Base-by-base conservation (phyloP, 2,888 invertebrate genomes). In the Bugula neritina region DNA sequence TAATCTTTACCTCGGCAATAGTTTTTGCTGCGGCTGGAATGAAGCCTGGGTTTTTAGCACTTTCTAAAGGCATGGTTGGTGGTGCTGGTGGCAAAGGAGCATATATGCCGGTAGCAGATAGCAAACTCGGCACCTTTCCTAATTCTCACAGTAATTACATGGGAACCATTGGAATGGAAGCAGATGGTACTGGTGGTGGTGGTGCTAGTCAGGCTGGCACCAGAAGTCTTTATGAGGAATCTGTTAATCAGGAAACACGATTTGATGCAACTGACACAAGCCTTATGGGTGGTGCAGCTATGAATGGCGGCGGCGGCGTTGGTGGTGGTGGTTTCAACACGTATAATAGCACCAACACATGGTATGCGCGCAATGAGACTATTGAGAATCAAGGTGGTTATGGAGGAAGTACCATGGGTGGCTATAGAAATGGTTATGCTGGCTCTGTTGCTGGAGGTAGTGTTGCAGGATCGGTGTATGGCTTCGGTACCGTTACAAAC, bases 401-500 rank as follows among this genome's bases (percentile, higher is more conserved):
- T 0, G 75, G 70, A 35, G 73, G 72, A 63, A 63, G 63, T 31
- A 63, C 63, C 21, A 31, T 63, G 13, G 63, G 63, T 54, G 74
- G 72, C 2, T 72, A 72, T 0, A 76, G 74, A 69, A 75, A 71
- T 1, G 75, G 80, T 77, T 73, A 74, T 81, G 70, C 72, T 80
- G 72, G 78, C 77, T 29, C 71, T 76, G 35, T 55, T 73, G 35
- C 72, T 75, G 72, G 69, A 25, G 55, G 70, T 21, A 71, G 72
- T 13, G 71, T 71, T 29, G 74, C 73, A 0, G 72, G 73, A 25
- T 54, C 58, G 29, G 69, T 72, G 17, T 35, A 71, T 34, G 74
- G 73, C 0, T 54, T 69, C 21, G 72, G 72, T 13, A 72, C 72
- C 35, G 72, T 74, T 29, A 74, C 75, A 0, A 63, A 70, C n/a